Evolutionary conservation across 1,140 invertebrate genomes (phyloP).

Genomic region (Drosophila pseudoananassae): DNA sequence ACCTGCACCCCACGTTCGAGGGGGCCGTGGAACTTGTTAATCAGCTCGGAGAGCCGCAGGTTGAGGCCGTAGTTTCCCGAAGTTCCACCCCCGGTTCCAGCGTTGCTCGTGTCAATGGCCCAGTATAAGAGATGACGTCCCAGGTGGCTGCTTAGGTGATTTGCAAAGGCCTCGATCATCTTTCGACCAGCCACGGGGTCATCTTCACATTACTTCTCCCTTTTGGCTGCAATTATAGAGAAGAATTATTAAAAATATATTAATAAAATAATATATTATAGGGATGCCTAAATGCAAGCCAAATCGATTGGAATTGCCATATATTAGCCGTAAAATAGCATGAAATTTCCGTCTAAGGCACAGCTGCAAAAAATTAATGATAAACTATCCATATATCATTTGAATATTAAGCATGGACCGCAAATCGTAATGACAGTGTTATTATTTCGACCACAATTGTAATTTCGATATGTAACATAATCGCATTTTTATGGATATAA

Average conservation of each 20-base stretch:
- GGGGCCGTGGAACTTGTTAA: slow-evolving; percentile 84
- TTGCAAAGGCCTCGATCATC: slow-evolving; percentile 83
- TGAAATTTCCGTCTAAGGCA: no score
- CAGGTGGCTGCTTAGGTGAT: slow-evolving; percentile 80
- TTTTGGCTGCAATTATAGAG: slow-evolving; percentile 4
- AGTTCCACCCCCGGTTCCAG: slow-evolving; percentile 11
- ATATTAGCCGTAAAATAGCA: neutral
- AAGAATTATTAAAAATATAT: neutral
- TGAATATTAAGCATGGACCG: slow-evolving; percentile 3
- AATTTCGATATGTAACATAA: slow-evolving; percentile 40
- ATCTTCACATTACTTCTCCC: slow-evolving; percentile 24
- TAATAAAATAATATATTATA: no score
- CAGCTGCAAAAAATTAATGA: neutral
- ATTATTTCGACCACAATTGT: slow-evolving; percentile 20
- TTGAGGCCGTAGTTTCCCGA: slow-evolving; percentile 83
- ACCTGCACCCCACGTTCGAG: slow-evolving; percentile 84
- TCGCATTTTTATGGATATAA: slow-evolving; percentile 44
- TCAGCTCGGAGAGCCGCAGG: slow-evolving; percentile 85
- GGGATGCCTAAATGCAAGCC: neutral
- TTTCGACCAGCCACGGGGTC: slow-evolving; percentile 44
- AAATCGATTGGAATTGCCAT: slow-evolving; percentile 1
- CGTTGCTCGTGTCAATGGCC: slow-evolving; percentile 73
- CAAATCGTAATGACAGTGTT: slow-evolving; percentile 16
- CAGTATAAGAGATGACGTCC: slow-evolving; percentile 85
- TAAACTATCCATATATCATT: neutral